Evolutionary conservation across 2,797 vertebrate species (phyloP).

Genomic region (Sebastes hubbsi): DNA sequence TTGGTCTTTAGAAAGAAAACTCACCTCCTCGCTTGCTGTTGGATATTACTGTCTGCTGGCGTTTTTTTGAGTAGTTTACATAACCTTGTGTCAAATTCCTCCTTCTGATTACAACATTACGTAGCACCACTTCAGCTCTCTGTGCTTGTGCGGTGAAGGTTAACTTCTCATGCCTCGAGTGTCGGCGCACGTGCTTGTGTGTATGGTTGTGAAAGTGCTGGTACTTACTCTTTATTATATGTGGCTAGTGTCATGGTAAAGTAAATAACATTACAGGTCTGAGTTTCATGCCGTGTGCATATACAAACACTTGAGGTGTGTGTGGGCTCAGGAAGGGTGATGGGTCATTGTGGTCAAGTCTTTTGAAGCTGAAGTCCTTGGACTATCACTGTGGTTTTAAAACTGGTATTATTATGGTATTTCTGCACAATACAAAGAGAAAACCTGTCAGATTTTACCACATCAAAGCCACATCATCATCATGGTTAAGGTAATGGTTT

Average conservation of each 20-base stretch:
- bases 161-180: slow-evolving; percentile 3
- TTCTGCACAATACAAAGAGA: neutral
- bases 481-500: neutral
- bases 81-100: slow-evolving; percentile 60
- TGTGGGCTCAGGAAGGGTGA: neutral
- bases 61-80: slow-evolving; percentile 51
- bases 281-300: neutral
- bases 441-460: neutral
- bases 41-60: slow-evolving; percentile 32
- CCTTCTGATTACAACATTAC: slow-evolving; percentile 58
- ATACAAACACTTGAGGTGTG: slow-evolving; percentile 1
- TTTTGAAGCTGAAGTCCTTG: neutral
- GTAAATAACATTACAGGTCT: neutral
- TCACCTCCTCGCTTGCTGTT: slow-evolving; percentile 20
- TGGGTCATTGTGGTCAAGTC: neutral
- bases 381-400: neutral
- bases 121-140: slow-evolving; percentile 29
- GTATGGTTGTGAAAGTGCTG: neutral
- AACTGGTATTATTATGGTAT: neutral
- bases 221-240: neutral
- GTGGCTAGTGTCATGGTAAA: neutral
- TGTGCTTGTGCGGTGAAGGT: slow-evolving; percentile 30
- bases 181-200: slow-evolving; percentile 2
- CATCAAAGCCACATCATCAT: neutral
- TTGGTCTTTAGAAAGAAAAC: slow-evolving; percentile 32